Evolutionary conservation across 2,797 vertebrate species (phyloP).

Genomic region (Poliocrania exsul): DNA sequence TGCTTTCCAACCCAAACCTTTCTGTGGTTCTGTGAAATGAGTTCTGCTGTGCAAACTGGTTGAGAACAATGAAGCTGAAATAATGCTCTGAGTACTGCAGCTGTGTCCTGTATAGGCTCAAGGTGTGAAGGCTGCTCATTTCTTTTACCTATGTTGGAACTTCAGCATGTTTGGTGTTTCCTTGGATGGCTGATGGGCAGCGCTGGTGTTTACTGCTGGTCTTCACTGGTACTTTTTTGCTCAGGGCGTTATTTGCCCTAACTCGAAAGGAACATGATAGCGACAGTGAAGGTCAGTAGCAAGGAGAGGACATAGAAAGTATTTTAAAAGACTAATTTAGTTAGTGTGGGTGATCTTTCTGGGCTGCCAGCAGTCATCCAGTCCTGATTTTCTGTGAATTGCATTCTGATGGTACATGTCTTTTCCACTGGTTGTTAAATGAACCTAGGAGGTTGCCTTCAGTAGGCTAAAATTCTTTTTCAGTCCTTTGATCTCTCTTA

Average conservation of each 20-base stretch:
- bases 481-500: neutral
- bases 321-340: constrained; percentile 63
- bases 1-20: neutral
- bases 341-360: constrained; percentile 33
- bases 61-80: neutral
- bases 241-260: neutral
- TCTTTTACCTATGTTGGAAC: neutral
- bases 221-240: neutral
- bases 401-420: neutral
- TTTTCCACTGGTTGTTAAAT: neutral
- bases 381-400: constrained; percentile 5
- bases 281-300: constrained; percentile 22
- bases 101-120: neutral
- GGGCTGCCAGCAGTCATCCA: neutral
- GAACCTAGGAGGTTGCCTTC: neutral
- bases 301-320: neutral
- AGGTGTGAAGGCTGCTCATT: neutral
- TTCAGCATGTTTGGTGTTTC: neutral
- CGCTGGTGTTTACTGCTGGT: neutral
- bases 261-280: neutral
- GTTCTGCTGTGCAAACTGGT: neutral
- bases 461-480: neutral
- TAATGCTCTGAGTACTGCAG: neutral
- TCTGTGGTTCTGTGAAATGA: neutral
- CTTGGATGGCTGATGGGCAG: neutral